Conservation (phyloP, 2,797 vertebrate species). For the Florisuga fusca region DNA sequence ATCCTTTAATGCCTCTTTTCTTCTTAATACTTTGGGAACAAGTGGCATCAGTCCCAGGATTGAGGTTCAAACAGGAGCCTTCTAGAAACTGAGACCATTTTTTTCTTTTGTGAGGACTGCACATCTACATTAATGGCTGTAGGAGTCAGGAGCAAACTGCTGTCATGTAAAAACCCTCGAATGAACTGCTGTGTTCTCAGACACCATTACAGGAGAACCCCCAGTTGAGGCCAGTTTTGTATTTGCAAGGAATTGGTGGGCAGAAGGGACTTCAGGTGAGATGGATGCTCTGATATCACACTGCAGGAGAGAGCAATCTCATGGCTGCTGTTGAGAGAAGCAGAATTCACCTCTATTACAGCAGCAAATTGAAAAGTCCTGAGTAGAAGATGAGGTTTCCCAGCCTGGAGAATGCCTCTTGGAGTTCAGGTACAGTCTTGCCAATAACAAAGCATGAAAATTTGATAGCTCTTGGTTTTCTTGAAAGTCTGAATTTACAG, state of each 20-base stretch:
- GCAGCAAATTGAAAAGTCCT: conserved; percentile 7
- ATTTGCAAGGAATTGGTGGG: conserved; percentile 11
- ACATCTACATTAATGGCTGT: background rate
- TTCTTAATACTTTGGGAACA: background rate
- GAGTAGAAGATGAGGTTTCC: conserved; percentile 26
- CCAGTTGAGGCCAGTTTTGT: background rate
- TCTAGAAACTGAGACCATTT: background rate
- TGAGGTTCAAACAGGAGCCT: background rate
- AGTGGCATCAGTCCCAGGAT: background rate
- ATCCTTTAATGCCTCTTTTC: background rate
- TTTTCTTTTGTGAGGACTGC: accelerated
- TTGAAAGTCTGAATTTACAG: background rate
- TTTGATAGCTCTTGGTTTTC: conserved; percentile 1
- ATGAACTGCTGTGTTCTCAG: background rate
- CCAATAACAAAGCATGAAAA: background rate
- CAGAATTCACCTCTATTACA: background rate
- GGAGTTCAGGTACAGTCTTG: background rate
- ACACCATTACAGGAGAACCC: background rate
- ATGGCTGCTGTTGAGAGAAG: background rate
- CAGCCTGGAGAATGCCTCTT: conserved; percentile 2
- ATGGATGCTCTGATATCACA: background rate
- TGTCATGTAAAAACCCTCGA: background rate
- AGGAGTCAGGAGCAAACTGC: background rate
- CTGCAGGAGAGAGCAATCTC: background rate
- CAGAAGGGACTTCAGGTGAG: background rate